A percentile compares a stretch with the other conserved stretches of the same genome.
These are phyloP conservation scores for Rafetus swinhoei DNA, from an alignment of 2,113 vertebrate genomes.

Conservation along the genomic window DNA sequence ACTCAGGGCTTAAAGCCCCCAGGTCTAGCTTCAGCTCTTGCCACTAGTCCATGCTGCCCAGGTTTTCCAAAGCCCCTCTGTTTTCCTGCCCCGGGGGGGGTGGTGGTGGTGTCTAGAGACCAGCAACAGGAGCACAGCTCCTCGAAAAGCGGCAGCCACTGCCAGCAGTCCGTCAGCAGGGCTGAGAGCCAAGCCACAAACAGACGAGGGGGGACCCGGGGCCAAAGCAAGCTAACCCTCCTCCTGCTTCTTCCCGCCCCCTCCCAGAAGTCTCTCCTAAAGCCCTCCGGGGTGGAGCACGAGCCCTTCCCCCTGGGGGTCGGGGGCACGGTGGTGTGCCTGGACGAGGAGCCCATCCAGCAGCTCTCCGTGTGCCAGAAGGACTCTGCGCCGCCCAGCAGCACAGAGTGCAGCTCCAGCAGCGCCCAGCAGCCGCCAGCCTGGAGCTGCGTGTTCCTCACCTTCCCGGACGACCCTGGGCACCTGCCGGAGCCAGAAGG, in stretches of 20 bases:
- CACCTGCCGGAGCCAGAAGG: background rate
- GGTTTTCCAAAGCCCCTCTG: background rate
- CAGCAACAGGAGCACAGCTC: background rate
- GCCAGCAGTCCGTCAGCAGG: background rate
- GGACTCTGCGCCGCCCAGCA: background rate
- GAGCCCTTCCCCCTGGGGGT: background rate
- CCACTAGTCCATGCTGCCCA: background rate
- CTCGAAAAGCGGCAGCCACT: no score
- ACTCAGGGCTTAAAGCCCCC: no score
- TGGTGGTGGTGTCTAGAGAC: background rate
- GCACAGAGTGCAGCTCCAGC: background rate
- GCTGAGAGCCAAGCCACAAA: accelerated
- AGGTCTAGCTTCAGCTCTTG: background rate
- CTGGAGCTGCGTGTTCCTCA: background rate
- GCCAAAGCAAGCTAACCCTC: background rate
- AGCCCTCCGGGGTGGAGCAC: background rate
- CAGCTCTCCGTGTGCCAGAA: conserved; percentile 62
- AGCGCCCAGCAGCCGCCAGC: background rate
- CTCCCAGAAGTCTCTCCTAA: conserved; percentile 68
- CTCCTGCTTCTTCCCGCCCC: background rate
- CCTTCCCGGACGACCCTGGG: accelerated
- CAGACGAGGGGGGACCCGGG: accelerated
- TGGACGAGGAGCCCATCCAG: background rate
- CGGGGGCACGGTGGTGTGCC: background rate
- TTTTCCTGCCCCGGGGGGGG: background rate